Base-by-base conservation (phyloP, 1,140 invertebrate genomes). In the Leptinotarsa texana region DNA sequence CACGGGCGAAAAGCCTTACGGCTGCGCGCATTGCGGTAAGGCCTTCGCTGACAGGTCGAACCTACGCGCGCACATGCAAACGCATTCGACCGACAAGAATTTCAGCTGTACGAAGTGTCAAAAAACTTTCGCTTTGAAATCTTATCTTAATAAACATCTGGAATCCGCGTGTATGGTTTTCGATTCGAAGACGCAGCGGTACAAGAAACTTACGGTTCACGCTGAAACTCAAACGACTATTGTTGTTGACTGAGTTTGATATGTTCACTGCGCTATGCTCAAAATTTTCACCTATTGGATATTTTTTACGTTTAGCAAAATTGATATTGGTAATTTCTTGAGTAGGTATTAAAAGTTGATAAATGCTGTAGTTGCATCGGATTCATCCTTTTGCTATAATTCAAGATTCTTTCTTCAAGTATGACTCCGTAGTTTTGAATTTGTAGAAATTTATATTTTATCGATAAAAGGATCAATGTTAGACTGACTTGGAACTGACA, bases 51-150 rank as follows among this genome's bases (percentile, higher is more conserved):
- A 99, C 87, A 89, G 98, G 27, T 98, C 96, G 71, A 99, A 99
- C 86, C 88, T 99, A n/a, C 88, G 98, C 22, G 98, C 98, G 1
- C 98, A 99, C 89, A 99, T 99, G 97, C 97, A 99, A 86, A 99
- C 98, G 1, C 98, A 99, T 86, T 98, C 96, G 5, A 89, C 93
- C 13, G 95, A 96, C 82, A 99, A 99, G 87, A 95, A 96, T 84
- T 97, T 93, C 88, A 91, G 92, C 80, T 99, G 97, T 84, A 87
- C 91, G 75, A 89, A 92, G 69, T 99, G 97, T 88, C 90, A 94
- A 83, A 98, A 98, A 86, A 92, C 92, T 3, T 99, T 99, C 87
- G 96, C 96, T 3, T 91, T 99, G 77, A 98, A 98, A 87, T 97
- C 95, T 70, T 99, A 99, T 89, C 89, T 99, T 47, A 98, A 97